These are phyloP conservation scores for Halichoerus grypus DNA, from an alignment of 2,113 vertebrate genomes.

Conservation along the genomic window DNA sequence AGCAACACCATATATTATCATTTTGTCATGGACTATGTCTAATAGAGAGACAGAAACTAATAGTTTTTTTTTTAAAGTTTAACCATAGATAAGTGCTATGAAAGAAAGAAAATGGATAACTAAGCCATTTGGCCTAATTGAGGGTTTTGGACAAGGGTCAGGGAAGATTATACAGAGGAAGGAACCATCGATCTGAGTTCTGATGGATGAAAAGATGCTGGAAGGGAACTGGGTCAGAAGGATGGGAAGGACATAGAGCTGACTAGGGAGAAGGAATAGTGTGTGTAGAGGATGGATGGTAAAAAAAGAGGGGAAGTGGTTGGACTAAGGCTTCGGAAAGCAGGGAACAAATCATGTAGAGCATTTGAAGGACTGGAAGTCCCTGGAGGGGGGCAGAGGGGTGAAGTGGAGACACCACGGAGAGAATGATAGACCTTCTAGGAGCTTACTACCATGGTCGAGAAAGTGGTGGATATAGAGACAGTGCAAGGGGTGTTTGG, in stretches of 20 bases:
- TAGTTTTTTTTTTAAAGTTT: neutral
- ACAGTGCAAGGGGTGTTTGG: neutral
- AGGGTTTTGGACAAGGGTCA: neutral
- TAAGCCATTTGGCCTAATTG: neutral
- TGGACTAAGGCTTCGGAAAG: neutral
- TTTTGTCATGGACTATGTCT: neutral
- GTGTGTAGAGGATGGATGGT: neutral
- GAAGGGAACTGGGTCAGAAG: neutral
- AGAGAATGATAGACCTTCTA: neutral
- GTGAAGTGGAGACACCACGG: rapidly evolving
- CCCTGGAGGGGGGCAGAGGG: neutral
- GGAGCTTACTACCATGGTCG: neutral
- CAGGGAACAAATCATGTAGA: neutral
- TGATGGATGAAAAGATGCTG: neutral
- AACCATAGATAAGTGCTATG: neutral
- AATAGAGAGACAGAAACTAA: neutral
- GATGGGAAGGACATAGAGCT: neutral
- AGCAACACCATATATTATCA: neutral
- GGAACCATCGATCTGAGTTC: neutral
- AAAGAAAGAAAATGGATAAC: conserved; percentile 8
- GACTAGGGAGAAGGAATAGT: neutral
- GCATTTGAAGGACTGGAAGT: neutral
- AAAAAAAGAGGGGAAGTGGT: neutral
- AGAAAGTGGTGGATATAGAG: neutral
- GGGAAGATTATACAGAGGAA: neutral